Conservation (phyloP, 2,888 invertebrate species). For the Agriotes lineatus region DNA sequence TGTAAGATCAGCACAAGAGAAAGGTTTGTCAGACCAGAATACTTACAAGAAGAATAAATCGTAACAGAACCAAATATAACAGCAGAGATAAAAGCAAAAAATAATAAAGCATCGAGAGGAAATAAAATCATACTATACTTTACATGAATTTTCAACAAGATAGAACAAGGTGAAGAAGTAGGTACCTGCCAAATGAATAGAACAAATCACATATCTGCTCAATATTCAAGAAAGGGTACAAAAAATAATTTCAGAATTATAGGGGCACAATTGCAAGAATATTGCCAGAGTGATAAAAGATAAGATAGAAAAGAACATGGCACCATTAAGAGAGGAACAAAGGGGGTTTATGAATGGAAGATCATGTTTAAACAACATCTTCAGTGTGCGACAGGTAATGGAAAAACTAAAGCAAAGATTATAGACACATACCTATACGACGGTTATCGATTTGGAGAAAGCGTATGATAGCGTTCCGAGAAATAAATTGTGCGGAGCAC, state of each 20-base stretch:
- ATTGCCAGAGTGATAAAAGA: background rate
- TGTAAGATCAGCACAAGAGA: too few relatives aligned
- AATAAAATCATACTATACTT: background rate
- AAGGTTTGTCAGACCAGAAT: background rate
- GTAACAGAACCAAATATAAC: background rate
- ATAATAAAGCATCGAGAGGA: background rate
- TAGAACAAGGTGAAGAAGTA: background rate
- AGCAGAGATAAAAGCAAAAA: background rate
- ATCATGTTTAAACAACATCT: background rate
- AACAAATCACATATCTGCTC: background rate
- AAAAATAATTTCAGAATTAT: background rate
- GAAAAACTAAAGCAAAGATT: background rate
- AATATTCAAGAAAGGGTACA: too few relatives aligned
- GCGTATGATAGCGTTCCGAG: background rate
- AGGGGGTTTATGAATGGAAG: background rate
- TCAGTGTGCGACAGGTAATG: background rate
- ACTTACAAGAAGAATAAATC: background rate
- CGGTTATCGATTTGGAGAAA: background rate
- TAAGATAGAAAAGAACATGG: background rate
- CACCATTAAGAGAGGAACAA: background rate
- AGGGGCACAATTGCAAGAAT: background rate
- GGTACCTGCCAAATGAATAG: background rate
- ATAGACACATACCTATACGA: background rate
- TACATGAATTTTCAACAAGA: background rate
- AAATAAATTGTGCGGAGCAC: background rate